These are phyloP conservation scores for Orestias chungarensis DNA, from an alignment of 2,797 vertebrate species.

Conservation along the genomic window DNA sequence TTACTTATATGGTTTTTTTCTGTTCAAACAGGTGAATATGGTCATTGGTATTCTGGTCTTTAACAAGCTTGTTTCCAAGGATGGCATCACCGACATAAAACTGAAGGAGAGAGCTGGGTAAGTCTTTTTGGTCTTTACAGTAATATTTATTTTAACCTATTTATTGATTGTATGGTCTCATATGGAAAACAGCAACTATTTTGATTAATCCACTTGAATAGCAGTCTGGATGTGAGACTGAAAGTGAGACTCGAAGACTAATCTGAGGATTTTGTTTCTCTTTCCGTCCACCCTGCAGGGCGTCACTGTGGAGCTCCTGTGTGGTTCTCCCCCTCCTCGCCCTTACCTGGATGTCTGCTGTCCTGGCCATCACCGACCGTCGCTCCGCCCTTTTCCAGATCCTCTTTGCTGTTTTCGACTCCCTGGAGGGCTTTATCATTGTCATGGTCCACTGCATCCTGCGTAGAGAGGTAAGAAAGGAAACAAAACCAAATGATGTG, in stretches of 20 bases:
- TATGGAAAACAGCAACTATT: slow-evolving; percentile 36
- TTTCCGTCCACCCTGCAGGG: slow-evolving; percentile 77
- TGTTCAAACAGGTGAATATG: slow-evolving; percentile 94
- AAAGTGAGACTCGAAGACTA: neutral
- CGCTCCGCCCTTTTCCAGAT: slow-evolving; percentile 99
- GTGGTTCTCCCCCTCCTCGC: slow-evolving; percentile 97
- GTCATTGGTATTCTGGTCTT: slow-evolving; percentile 99
- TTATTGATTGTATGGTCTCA: slow-evolving; percentile 50
- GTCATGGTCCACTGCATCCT: slow-evolving; percentile 99
- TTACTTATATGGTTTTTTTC: slow-evolving; percentile 14
- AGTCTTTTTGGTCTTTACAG: slow-evolving; percentile 71
- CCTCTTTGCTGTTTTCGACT: slow-evolving; percentile 97
- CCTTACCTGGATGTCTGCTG: slow-evolving; percentile 99
- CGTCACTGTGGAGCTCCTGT: slow-evolving; percentile 98
- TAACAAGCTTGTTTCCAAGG: slow-evolving; percentile 99
- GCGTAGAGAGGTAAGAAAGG: slow-evolving; percentile 88
- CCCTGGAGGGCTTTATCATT: slow-evolving; percentile 96
- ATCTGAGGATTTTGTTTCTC: neutral
- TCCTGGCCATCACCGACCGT: slow-evolving; percentile 96
- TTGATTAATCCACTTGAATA: slow-evolving; percentile 32
- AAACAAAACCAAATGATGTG: slow-evolving; percentile 1
- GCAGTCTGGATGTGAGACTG: too few relatives aligned
- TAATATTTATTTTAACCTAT: neutral
- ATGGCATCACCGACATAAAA: slow-evolving; percentile 98
- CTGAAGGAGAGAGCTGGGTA: slow-evolving; percentile 99